A percentile compares a stretch with the other conserved stretches of the same genome.
phyloP scores from a whole-genome alignment of 2,888 invertebrate species.

The Brenthis daphne region DNA sequence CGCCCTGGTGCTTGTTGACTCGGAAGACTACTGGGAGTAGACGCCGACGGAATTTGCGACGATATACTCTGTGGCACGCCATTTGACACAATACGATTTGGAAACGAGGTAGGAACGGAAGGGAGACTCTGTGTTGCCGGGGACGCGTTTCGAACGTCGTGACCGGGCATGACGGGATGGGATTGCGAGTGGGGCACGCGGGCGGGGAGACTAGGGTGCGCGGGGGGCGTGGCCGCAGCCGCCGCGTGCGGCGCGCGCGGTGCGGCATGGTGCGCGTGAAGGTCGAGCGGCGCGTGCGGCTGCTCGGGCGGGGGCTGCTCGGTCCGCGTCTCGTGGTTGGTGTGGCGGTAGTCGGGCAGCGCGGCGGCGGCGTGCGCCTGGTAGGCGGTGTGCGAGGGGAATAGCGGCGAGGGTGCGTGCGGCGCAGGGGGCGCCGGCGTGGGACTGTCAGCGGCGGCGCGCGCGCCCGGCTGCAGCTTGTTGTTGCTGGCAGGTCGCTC shows the following conservation, averaged over 20 bases:
- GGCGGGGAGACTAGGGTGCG: slow-evolving; percentile 61
- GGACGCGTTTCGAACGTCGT: slow-evolving; percentile 60
- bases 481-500: slow-evolving; percentile 74
- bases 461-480: slow-evolving; percentile 73
- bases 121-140: slow-evolving; percentile 51
- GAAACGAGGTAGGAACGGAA: slow-evolving; percentile 71
- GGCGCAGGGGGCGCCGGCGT: slow-evolving; percentile 75
- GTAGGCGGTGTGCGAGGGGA: slow-evolving; percentile 74
- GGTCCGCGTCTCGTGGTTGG: slow-evolving; percentile 82
- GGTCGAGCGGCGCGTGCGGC: slow-evolving; percentile 66
- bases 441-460: slow-evolving; percentile 74
- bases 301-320: slow-evolving; percentile 57
- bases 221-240: slow-evolving; percentile 46
- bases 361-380: slow-evolving; percentile 76
- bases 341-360: slow-evolving; percentile 75
- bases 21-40: slow-evolving; percentile 71
- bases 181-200: slow-evolving; percentile 61
- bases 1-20: slow-evolving; percentile 66
- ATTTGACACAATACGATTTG: slow-evolving; percentile 56
- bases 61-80: slow-evolving; percentile 57
- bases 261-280: slow-evolving; percentile 65
- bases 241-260: slow-evolving; percentile 38
- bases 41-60: slow-evolving; percentile 60
- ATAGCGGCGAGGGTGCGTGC: slow-evolving; percentile 70
- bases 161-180: slow-evolving; percentile 64